Evolutionary conservation across 2,797 vertebrate species (phyloP), one percentile per base, ranked within the genome.

Genomic region (Chelonia mydas): DNA sequence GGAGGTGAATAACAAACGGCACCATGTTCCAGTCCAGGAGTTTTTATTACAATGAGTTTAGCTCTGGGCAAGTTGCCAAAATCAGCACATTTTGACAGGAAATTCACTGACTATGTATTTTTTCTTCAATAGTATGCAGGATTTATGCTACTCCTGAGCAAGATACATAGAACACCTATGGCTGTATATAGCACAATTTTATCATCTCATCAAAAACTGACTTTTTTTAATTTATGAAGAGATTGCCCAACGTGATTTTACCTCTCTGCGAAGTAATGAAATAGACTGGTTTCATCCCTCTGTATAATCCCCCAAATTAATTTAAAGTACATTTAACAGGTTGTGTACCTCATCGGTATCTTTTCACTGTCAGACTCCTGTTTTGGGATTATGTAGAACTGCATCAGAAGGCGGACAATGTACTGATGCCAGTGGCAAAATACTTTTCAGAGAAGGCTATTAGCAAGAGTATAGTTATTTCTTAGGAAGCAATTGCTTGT

Each of bases 71-170:
- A 97, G 87, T 81, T 97, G 93, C 90, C 1, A 1, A 37, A 94
- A 96, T 96, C 96, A 96, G 96, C 89, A 79, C 82, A 84, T 93
- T 98, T 89, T 96, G 94, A 98, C 61, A 96, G 93, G 93, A 96
- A 94, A 96, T 94, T 95, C 37, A 93, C 89, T 79, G 92, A 93
- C 93, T 89, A n/a, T 74, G 28, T 91, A 92, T 87, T 97, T 96
- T 92, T 95, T 68, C 81, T 89, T 90, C 83, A 95, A 92, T 33
- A 57, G 83, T 77, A 82, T 81, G 89, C 33, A 87, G 91, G 84
- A 94, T 87, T 94, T 82, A 74, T 79, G 77, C 77, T 95, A 51
- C 88, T 96, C 76, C 83, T 89, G 79, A 95, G 83, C 90, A 96
- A 93, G 83, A 94, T 93, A 90, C 81, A 90, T 54, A 16, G 80